phyloP scores from a whole-genome alignment of 1,140 invertebrate species.

The Bombus ignitus region DNA sequence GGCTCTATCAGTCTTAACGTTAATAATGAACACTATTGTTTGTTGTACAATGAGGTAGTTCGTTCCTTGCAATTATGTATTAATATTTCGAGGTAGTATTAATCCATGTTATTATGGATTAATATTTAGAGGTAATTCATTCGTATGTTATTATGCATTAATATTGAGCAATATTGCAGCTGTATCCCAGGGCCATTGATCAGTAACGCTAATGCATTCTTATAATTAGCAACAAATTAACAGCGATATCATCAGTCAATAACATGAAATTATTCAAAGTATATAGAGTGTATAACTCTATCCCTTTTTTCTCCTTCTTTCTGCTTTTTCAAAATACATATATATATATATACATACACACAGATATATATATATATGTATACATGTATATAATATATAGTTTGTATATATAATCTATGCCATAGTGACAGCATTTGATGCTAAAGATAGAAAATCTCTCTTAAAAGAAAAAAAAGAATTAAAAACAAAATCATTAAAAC shows the following conservation, averaged over 20 bases:
- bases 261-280: slow-evolving; percentile 58
- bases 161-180: slow-evolving; percentile 76
- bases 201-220: slow-evolving; percentile 59
- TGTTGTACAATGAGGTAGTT: slow-evolving; percentile 64
- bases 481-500: slow-evolving; percentile 38
- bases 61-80: slow-evolving; percentile 25
- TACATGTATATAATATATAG: not conserved
- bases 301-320: too few species aligned
- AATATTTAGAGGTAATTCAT: not conserved
- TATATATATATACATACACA: not conserved
- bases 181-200: slow-evolving; percentile 73
- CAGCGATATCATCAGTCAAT: slow-evolving; percentile 67
- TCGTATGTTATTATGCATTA: slow-evolving; percentile 47
- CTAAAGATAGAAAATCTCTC: slow-evolving; percentile 48
- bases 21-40: slow-evolving; percentile 52
- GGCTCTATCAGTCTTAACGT: slow-evolving; percentile 62
- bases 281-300: slow-evolving; percentile 13
- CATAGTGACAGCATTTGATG: slow-evolving; percentile 60
- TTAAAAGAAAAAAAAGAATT: slow-evolving; percentile 25
- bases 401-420: slow-evolving; percentile 36
- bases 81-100: slow-evolving; percentile 58
- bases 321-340: not conserved
- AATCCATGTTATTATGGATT: slow-evolving; percentile 20
- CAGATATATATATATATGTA: not conserved
- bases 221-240: slow-evolving; percentile 71